Evolutionary conservation across 2,888 invertebrate genomes (phyloP), one percentile per base, ranked within the genome.

Genomic region (Patella pellucida): DNA sequence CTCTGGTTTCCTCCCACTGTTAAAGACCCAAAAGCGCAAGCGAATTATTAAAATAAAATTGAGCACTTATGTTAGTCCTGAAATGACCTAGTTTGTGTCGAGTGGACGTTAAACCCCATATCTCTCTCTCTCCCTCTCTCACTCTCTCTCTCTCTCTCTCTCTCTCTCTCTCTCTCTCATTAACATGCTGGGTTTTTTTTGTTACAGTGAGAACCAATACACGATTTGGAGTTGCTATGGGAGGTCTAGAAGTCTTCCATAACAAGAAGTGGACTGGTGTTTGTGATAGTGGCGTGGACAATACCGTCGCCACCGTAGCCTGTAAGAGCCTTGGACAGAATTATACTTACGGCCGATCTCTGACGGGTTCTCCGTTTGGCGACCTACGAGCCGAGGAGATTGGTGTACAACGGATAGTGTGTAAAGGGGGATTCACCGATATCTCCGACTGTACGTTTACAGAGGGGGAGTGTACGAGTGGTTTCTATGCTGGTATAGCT

Each of bases 341-440:
- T 11, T 86, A 77, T 71, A 76, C 79, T 7, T 84, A 86, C 77
- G 87, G 85, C 5, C 74, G 83, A 12, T 76, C 81, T 15, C 73
- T 86, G 11, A 75, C 78, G 71, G 84, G 84, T n/a, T 86, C 87
- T 52, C 83, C 81, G 0, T 88, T 86, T 75, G 88, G 86, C 0
- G 81, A 84, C 27, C 71, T 83, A 41, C 75, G 80, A 5, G 80
- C 77, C 19, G 73, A 77, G 2, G 80, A 85, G 19, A 85, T 83
- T 3, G 81, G 83, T 50, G 75, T 90, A 15, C 72, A 92, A 74
- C 7, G 3, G 1, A 62, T 62, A 9, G 23, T 14, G 3, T 95
- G 95, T 79, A 72, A 68, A 0, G 87, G 85, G 1, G 15, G 52
- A 2, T 88, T 87, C 73, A 71, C 52, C 3, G 81, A 85, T 73